Conservation (phyloP, 2,888 invertebrate genomes). For the Chromoteleia sp. region DNA sequence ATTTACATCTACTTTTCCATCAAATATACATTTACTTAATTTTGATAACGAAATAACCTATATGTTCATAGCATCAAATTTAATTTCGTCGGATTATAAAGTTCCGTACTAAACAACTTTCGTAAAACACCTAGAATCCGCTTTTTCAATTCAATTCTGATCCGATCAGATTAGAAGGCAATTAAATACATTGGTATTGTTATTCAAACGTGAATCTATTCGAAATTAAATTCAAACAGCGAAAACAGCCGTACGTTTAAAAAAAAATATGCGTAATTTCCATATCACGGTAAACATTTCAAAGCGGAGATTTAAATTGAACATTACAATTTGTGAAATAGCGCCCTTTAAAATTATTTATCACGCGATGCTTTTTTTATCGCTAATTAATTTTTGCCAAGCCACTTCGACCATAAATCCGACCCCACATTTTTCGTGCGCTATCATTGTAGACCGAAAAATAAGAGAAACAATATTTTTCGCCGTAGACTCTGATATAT, state of each 20-base stretch:
- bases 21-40: conserved; percentile 4
- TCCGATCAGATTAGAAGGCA: conserved; percentile 26
- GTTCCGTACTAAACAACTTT: conserved; percentile 5
- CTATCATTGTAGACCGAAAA: conserved; percentile 27
- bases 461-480: conserved; percentile 47
- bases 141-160: conserved; percentile 31
- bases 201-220: conserved; percentile 17
- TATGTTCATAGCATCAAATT: neutral
- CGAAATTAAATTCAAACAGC: conserved; percentile 9
- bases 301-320: neutral
- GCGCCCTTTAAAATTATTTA: neutral
- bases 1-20: neutral
- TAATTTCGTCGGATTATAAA: conserved; percentile 1
- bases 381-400: conserved; percentile 25
- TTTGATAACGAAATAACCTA: neutral
- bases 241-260: neutral
- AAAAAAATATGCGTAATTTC: conserved; percentile 8
- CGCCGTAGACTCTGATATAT: conserved; percentile 34
- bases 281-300: neutral
- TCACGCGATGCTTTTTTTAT: neutral
- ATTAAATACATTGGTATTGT: conserved; percentile 35
- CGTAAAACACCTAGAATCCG: neutral
- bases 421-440: neutral
- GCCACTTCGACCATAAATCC: conserved; percentile 22
- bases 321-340: conserved; percentile 4